phyloP scores from a whole-genome alignment of 2,888 invertebrate species.

The Agonum fuliginosum region DNA sequence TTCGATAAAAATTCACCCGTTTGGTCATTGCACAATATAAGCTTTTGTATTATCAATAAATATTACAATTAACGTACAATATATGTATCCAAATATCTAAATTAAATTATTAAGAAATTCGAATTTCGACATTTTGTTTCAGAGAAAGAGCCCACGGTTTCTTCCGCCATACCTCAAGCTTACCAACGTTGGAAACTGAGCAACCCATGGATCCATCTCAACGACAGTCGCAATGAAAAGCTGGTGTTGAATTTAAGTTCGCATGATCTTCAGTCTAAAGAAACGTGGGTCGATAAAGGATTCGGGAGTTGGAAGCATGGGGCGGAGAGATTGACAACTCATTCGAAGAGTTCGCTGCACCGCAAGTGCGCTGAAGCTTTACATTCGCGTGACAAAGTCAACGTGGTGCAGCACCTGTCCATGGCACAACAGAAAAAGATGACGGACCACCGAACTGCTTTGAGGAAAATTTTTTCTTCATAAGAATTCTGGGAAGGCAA shows the following conservation, averaged over 20 bases:
- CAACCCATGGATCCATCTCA: neutral
- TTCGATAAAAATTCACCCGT: no score
- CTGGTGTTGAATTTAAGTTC: neutral
- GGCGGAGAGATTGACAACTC: constrained; percentile 60
- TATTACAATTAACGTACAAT: no score
- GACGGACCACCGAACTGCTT: constrained; percentile 62
- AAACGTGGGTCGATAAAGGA: constrained; percentile 56
- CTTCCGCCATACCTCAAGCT: no score
- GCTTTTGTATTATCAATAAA: no score
- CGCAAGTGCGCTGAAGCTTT: constrained; percentile 58
- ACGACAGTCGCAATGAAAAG: neutral
- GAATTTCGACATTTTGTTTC: no score
- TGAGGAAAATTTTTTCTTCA: constrained; percentile 61
- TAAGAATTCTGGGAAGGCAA: constrained; percentile 62
- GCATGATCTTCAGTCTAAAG: neutral
- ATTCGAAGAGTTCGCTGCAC: constrained; percentile 60
- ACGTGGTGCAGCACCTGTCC: constrained; percentile 61
- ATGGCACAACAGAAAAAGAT: constrained; percentile 59
- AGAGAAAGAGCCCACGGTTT: no score
- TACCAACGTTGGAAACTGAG: neutral
- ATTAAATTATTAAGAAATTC: no score
- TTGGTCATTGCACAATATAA: no score
- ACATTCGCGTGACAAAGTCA: constrained; percentile 54
- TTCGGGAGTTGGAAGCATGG: constrained; percentile 63
- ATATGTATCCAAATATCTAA: no score